These are phyloP conservation scores for Gallinago jamesoni DNA, from an alignment of 2,113 vertebrate species.

Conservation along the genomic window DNA sequence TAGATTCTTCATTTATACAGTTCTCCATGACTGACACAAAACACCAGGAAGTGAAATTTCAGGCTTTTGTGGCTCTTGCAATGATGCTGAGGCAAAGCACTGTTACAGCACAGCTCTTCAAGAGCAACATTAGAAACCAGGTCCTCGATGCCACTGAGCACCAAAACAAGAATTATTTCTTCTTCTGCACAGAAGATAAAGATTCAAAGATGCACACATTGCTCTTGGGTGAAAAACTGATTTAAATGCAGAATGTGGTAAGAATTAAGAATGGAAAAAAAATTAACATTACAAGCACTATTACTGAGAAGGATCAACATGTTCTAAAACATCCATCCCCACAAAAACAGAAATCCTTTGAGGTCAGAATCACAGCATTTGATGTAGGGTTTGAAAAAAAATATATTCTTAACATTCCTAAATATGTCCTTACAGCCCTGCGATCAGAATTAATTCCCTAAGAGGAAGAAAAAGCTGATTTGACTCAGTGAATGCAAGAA, in stretches of 20 bases:
- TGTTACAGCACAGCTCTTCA: not conserved
- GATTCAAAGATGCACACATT: not conserved
- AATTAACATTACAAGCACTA: not conserved
- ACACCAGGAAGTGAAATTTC: not conserved
- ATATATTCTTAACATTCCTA: not conserved
- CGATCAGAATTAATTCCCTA: not conserved
- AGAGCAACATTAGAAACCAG: not conserved
- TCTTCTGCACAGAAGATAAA: not conserved
- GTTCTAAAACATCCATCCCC: not conserved
- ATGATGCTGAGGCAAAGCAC: not conserved
- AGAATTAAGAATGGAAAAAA: not conserved
- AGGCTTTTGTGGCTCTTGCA: not conserved
- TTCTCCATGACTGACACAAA: not conserved
- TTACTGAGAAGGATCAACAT: not conserved
- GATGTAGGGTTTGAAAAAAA: accelerated
- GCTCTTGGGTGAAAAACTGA: not conserved
- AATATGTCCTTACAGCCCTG: not conserved
- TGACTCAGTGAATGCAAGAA: not conserved
- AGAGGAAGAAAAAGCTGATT: not conserved
- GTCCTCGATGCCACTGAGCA: not conserved
- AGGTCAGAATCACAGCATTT: not conserved
- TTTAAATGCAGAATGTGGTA: not conserved
- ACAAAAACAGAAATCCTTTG: not conserved
- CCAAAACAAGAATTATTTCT: not conserved
- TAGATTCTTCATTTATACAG: not conserved